Base-by-base conservation (phyloP, 1,140 invertebrate genomes). In the Zaprionus taronus region DNA sequence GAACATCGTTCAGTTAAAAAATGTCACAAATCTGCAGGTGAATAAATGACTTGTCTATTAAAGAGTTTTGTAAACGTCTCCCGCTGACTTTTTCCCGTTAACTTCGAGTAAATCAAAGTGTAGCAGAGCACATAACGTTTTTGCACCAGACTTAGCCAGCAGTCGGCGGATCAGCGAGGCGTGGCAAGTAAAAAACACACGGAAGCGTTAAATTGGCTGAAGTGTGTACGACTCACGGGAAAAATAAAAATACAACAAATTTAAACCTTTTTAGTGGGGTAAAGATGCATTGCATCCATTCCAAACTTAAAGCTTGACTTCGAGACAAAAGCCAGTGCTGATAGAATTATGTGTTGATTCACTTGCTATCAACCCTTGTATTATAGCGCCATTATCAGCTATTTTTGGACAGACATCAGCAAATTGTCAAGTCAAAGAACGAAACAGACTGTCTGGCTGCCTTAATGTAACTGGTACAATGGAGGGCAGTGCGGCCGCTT, bases 191-290 rank as follows among this genome's bases (percentile, higher is more conserved):
- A 78, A 85, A 87, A 87, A 77, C 69, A 86, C 83, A 86, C 83
- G 83, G 83, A 83, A 80, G 83, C 80, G 84, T 87, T 86, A 86
- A 86, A 86, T 87, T 86, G 80, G 67, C 80, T 80, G 63, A 80
- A 86, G 72, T 83, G 83, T 86, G 79, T 61, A 49, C 57, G 71
- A 47, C 53, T 65, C n/a, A 56, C 47, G 65, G 62, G 5, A 17
- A 17, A 17, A 44, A 44, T 44, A 44, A n/a, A 17, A 44, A 44
- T 44, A 17, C 1, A 41, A n/a, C 15, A 41, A 41, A 47, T 31
- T 38, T 41, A 34, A 61, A 72, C 26, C 15, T n/a, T 31, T 44
- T 15, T 11, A 31, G 5, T 20, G 12, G 38, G 41, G 61, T 31
- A 0, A 74, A n/a, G 41, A 2, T 47, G n/a, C 6, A n/a, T 7